Conservation (phyloP, 2,113 vertebrate species). For the Anarrhichthys ocellatus region DNA sequence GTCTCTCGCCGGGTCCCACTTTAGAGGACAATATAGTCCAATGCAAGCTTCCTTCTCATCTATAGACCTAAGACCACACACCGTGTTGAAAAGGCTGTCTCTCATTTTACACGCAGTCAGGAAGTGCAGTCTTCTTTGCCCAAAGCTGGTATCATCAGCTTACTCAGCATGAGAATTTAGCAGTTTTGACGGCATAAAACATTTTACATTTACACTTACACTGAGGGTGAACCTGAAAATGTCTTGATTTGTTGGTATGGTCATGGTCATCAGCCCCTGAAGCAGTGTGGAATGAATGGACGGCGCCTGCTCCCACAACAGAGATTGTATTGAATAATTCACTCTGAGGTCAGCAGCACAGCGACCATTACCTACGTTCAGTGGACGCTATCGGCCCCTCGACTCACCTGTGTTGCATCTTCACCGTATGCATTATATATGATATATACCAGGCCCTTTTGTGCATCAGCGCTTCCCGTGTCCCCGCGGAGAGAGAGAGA, state of each 20-base stretch:
- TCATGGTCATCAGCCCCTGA: not conserved
- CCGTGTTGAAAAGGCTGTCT: not conserved
- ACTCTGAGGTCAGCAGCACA: not conserved
- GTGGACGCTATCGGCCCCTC: not conserved
- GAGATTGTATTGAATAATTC: constrained; percentile 1
- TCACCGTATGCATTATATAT: not conserved
- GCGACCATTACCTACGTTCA: not conserved
- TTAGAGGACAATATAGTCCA: not conserved
- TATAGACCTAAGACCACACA: not conserved
- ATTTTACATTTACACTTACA: not conserved
- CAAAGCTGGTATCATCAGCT: not conserved
- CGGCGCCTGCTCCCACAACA: not conserved
- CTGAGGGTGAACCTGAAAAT: not conserved
- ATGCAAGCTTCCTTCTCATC: not conserved
- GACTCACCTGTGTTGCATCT: not conserved
- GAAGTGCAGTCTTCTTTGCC: not conserved
- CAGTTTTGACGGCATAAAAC: too few relatives aligned
- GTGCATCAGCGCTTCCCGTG: not conserved
- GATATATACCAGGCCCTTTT: constrained; percentile 6
- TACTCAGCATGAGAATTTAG: too few relatives aligned
- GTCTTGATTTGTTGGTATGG: not conserved
- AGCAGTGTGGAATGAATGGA: not conserved
- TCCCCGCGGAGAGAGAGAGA: constrained; percentile 12
- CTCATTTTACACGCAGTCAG: not conserved
- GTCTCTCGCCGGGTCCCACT: not conserved